phyloP scores from a whole-genome alignment of 2,797 vertebrate genomes.

The Ceyx erithaca region DNA sequence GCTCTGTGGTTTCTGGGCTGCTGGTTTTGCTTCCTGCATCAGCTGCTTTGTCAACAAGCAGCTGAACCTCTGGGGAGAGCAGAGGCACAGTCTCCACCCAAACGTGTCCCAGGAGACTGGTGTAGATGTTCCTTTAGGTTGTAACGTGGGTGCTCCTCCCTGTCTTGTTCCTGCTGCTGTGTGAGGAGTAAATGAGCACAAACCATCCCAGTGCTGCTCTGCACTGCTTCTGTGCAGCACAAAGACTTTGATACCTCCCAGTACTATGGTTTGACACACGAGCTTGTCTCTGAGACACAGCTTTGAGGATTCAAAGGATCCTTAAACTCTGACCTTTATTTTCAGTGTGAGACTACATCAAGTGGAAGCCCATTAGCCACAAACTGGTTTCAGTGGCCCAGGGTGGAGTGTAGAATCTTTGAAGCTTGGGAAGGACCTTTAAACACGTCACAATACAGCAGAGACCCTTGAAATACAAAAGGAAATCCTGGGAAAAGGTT shows the following conservation, averaged over 20 bases:
- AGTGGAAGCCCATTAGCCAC: conserved; percentile 50
- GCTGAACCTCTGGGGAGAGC: neutral
- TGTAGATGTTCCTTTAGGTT: rapidly evolving
- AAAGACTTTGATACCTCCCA: neutral
- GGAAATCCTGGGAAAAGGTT: conserved; percentile 22
- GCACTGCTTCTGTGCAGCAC: neutral
- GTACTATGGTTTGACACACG: neutral
- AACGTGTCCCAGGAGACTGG: rapidly evolving
- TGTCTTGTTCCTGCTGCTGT: neutral
- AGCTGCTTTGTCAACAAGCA: rapidly evolving
- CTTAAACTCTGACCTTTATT: conserved; percentile 56
- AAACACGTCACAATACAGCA: neutral
- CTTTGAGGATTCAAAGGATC: neutral
- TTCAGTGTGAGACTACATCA: conserved; percentile 51
- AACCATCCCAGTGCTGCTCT: neutral
- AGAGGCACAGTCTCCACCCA: neutral
- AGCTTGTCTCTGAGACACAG: neutral
- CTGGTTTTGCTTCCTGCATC: neutral
- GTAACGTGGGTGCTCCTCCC: rapidly evolving
- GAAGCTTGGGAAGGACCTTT: neutral
- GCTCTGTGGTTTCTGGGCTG: conserved; percentile 7
- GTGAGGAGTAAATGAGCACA: neutral
- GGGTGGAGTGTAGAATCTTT: neutral
- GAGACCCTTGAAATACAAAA: conserved; percentile 52
- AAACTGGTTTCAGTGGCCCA: neutral